phyloP scores from a whole-genome alignment of 1,140 invertebrate genomes.

The Hirudo medicinalis region DNA sequence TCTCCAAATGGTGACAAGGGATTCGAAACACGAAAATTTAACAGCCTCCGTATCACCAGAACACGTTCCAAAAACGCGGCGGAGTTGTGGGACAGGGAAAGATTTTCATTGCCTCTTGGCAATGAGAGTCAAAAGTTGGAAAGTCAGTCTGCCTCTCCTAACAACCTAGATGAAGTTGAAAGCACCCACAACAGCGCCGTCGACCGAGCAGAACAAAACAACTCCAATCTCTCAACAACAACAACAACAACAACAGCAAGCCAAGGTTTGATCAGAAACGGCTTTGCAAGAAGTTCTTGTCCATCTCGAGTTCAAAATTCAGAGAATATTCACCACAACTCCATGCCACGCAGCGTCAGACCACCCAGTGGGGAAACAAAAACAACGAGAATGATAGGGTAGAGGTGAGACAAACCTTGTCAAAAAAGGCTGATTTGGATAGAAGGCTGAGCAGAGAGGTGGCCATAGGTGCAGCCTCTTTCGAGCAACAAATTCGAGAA shows the following conservation, averaged over 20 bases:
- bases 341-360: too few relatives aligned
- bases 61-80: neutral
- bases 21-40: neutral
- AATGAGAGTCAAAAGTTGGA: too few relatives aligned
- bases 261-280: neutral
- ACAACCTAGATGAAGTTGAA: neutral
- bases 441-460: neutral
- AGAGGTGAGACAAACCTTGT: neutral
- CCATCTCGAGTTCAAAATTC: slow-evolving; percentile 5
- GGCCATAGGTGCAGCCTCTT: neutral
- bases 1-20: neutral
- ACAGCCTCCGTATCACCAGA: neutral
- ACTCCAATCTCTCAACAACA: neutral
- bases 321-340: neutral
- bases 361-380: too few relatives aligned
- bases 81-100: neutral
- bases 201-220: too few relatives aligned
- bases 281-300: neutral
- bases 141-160: too few relatives aligned
- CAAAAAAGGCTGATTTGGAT: neutral
- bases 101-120: neutral
- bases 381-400: too few relatives aligned
- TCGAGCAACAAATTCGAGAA: slow-evolving; percentile 6
- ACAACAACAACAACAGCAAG: neutral
- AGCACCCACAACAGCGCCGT: neutral